Conservation (phyloP, 2,113 vertebrate genomes). For the Micronycteris hirsuta region DNA sequence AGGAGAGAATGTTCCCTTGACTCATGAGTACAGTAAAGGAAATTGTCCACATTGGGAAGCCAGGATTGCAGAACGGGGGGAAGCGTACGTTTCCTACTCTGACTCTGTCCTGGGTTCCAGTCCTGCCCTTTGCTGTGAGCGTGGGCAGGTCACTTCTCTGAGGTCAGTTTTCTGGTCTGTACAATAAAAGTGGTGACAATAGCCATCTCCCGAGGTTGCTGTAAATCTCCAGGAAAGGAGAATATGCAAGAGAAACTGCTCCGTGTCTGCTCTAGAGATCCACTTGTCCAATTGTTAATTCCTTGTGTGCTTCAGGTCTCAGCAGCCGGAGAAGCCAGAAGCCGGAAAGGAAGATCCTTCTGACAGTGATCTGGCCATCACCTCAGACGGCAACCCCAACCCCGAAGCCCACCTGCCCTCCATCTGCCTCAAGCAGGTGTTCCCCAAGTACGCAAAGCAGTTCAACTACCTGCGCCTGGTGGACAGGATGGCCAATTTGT, state of each 20-base stretch:
- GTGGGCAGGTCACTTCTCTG: neutral
- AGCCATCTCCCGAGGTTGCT: fast-evolving
- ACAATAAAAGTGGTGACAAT: neutral
- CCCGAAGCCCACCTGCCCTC: conserved; percentile 81
- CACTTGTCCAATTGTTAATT: neutral
- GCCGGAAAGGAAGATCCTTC: conserved; percentile 63
- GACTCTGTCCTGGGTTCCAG: neutral
- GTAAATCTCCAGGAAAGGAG: neutral
- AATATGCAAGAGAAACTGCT: neutral
- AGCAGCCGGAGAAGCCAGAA: neutral
- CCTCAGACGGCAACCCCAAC: fast-evolving
- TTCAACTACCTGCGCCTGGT: conserved; percentile 91
- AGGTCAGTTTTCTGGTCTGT: neutral
- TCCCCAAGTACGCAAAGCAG: conserved; percentile 94
- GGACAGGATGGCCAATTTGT: conserved; percentile 90
- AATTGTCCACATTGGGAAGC: neutral
- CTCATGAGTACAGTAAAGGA: neutral
- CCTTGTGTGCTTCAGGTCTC: conserved; percentile 72
- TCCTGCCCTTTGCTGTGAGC: neutral
- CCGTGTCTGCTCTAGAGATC: neutral
- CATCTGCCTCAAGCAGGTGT: conserved; percentile 95
- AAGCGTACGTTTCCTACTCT: neutral
- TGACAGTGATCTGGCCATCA: neutral
- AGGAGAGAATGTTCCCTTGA: neutral
- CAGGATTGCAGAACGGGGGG: neutral